These are phyloP conservation scores for Amphiprion percula DNA, from an alignment of 2,113 vertebrate genomes.

Conservation along the genomic window DNA sequence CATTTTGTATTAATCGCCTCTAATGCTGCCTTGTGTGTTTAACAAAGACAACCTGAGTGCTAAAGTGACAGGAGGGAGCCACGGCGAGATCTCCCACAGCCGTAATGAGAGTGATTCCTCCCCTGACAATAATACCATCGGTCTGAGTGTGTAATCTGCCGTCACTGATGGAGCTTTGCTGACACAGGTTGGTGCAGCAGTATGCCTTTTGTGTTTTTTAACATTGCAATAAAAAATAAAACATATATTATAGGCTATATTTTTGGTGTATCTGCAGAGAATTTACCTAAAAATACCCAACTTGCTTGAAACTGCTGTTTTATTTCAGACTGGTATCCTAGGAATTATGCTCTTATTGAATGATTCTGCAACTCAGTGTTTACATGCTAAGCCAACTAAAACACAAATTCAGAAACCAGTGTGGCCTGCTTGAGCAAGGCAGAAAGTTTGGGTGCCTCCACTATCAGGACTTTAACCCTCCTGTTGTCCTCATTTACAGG, in stretches of 20 bases:
- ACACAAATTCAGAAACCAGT: neutral
- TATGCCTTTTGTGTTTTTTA: neutral
- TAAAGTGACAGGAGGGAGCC: neutral
- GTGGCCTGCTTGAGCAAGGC: neutral
- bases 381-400: neutral
- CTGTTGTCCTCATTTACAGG: too few relatives aligned
- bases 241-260: neutral
- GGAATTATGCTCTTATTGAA: neutral
- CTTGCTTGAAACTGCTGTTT: neutral
- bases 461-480: neutral
- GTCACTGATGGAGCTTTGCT: neutral
- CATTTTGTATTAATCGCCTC: constrained; percentile 17
- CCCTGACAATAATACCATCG: constrained; percentile 20
- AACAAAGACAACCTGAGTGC: constrained; percentile 6
- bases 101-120: constrained; percentile 16
- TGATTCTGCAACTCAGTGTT: neutral
- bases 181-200: neutral
- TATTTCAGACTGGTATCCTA: neutral
- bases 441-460: neutral
- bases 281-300: neutral
- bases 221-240: neutral
- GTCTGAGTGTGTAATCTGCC: neutral
- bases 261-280: neutral
- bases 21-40: constrained; percentile 5
- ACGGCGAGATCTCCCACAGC: neutral